Percentiles rank a stretch among this genome's conserved stretches.
phyloP scores from a whole-genome alignment of 2,888 invertebrate genomes.

The Salpingus planirostris region DNA sequence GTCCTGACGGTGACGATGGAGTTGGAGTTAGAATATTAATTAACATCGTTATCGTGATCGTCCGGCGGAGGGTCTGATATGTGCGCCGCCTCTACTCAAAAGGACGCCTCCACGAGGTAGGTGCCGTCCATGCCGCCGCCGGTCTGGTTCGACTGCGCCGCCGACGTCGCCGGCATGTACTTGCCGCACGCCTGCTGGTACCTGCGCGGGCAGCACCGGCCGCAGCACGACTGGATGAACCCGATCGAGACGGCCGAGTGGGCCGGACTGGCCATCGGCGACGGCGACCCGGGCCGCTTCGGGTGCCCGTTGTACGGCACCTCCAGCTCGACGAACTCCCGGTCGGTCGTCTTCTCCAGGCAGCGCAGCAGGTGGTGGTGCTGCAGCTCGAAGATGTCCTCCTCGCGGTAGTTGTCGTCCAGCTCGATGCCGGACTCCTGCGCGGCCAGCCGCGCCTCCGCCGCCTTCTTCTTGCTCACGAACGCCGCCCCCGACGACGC shows the following conservation, averaged over 20 bases:
- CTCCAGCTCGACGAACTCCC: slow-evolving; percentile 95
- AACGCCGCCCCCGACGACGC: slow-evolving; percentile 98
- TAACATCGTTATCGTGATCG: too few relatives aligned
- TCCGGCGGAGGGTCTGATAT: slow-evolving; percentile 14
- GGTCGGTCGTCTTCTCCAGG: slow-evolving; percentile 96
- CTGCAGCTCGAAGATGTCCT: slow-evolving; percentile 97
- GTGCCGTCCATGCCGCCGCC: slow-evolving; percentile 78
- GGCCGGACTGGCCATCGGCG: slow-evolving; percentile 78
- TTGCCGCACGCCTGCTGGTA: slow-evolving; percentile 84
- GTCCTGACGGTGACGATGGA: too few relatives aligned
- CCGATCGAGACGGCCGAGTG: slow-evolving; percentile 62
- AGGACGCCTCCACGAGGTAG: slow-evolving; percentile 77
- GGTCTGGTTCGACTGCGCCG: slow-evolving; percentile 71
- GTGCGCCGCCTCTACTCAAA: too few relatives aligned
- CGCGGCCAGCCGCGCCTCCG: slow-evolving; percentile 88
- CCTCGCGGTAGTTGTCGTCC: slow-evolving; percentile 82
- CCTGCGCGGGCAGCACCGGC: slow-evolving; percentile 75
- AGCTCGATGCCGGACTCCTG: slow-evolving; percentile 87
- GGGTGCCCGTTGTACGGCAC: slow-evolving; percentile 90
- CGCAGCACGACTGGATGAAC: slow-evolving; percentile 72
- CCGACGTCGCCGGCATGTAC: slow-evolving; percentile 78
- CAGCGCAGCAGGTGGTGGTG: slow-evolving; percentile 97
- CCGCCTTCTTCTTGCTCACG: slow-evolving; percentile 97
- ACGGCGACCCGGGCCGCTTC: slow-evolving; percentile 83
- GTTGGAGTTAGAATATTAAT: too few relatives aligned